Conservation (phyloP, 2,888 invertebrate genomes). For the Alloplasta piceator region DNA sequence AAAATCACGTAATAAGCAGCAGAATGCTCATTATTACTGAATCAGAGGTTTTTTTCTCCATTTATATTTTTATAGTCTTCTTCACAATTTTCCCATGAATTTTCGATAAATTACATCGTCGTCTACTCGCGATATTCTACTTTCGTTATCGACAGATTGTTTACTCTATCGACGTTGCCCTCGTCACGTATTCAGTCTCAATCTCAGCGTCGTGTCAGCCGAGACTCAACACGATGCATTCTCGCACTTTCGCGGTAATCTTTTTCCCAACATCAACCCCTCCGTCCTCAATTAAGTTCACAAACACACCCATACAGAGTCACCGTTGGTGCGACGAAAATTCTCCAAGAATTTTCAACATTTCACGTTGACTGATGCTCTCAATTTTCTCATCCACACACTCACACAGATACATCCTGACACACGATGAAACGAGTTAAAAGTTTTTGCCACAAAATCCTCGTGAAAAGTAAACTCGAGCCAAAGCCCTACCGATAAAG, state of each 20-base stretch:
- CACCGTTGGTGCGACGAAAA: conserved; percentile 6
- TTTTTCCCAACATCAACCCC: conserved; percentile 22
- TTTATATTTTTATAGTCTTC: too few species aligned
- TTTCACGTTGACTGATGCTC: conserved; percentile 7
- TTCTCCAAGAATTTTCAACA: conserved; percentile 15
- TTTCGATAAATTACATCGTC: too few species aligned
- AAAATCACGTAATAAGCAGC: too few species aligned
- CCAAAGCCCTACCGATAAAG: background rate
- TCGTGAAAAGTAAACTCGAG: conserved; percentile 7
- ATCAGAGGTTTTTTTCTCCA: too few species aligned
- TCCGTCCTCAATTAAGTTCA: conserved; percentile 24
- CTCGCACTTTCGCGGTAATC: background rate
- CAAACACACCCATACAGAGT: background rate
- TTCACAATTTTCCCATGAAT: too few species aligned
- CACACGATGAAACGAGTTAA: conserved; percentile 17
- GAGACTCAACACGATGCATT: conserved; percentile 4
- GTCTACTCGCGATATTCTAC: too few species aligned
- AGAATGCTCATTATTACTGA: too few species aligned
- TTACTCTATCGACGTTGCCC: background rate
- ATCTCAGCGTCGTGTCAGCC: background rate
- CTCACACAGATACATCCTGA: background rate
- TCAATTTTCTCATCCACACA: background rate
- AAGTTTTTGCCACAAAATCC: conserved; percentile 27
- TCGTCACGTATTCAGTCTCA: background rate
- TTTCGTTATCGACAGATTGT: background rate